These are phyloP conservation scores for Drosophila lacertosa DNA, from an alignment of 1,140 invertebrate genomes.

Conservation along the genomic window DNA sequence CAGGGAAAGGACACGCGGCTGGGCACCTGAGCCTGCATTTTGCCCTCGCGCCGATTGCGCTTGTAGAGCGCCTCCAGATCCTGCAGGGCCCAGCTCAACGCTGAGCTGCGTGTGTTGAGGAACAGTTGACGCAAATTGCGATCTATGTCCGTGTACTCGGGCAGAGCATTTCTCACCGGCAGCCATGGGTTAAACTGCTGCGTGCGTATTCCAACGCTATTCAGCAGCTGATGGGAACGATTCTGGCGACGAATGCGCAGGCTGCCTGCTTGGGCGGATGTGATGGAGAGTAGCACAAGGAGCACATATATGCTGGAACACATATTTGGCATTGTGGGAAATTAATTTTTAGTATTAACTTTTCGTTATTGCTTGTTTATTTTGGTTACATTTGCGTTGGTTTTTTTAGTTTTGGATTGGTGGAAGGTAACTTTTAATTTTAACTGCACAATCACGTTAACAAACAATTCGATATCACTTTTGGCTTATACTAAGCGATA, in stretches of 20 bases:
- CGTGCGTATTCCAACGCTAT: constrained; percentile 47
- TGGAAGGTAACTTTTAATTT: background rate
- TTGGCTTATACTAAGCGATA: too few species aligned
- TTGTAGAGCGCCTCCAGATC: constrained; percentile 40
- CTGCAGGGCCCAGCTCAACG: constrained; percentile 39
- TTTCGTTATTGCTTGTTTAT: background rate
- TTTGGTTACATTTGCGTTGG: background rate
- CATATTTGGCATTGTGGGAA: constrained; percentile 16
- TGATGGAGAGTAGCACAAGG: background rate
- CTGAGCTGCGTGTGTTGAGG: constrained; percentile 25
- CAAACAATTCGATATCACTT: too few species aligned
- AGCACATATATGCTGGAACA: background rate
- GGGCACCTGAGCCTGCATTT: constrained; percentile 47
- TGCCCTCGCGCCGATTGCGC: constrained; percentile 49
- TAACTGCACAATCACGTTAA: too few species aligned
- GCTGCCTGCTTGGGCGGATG: background rate
- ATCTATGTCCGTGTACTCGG: constrained; percentile 58
- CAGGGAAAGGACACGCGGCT: constrained; percentile 53
- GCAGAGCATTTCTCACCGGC: constrained; percentile 35
- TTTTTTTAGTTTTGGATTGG: too few species aligned
- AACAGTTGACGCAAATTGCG: constrained; percentile 43
- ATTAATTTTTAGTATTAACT: background rate
- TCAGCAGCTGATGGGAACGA: constrained; percentile 56
- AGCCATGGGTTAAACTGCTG: constrained; percentile 29
- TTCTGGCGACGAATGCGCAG: constrained; percentile 41